Percentiles rank a stretch among this genome's conserved stretches.
Evolutionary conservation across 2,113 vertebrate genomes (phyloP).

Genomic region (Psammodynastes pulverulentus): DNA sequence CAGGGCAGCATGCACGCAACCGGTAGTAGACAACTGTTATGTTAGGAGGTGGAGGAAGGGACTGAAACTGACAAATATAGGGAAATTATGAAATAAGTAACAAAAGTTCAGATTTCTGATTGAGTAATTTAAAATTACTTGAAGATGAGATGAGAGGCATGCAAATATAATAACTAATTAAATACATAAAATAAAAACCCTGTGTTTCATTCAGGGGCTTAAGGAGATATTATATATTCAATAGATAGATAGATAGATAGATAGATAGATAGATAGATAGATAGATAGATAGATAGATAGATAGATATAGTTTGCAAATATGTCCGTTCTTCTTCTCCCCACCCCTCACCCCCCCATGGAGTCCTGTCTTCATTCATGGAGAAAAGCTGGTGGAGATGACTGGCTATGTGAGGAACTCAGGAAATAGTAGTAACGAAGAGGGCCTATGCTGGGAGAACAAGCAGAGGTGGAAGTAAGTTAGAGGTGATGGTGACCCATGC

Average conservation of each 20-base stretch:
- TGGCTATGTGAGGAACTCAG: background rate
- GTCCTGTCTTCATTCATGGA: background rate
- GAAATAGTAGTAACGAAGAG: background rate
- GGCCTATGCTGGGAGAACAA: background rate
- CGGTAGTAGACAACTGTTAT: background rate
- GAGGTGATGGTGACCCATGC: background rate
- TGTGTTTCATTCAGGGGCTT: background rate
- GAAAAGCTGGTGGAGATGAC: background rate
- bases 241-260: too few species aligned
- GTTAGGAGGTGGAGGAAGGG: background rate
- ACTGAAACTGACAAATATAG: background rate
- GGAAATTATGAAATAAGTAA: background rate
- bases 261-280: too few species aligned
- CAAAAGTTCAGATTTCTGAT: background rate
- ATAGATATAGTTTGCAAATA: background rate
- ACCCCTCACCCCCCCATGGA: background rate
- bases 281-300: too few species aligned
- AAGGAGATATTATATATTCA: too few species aligned
- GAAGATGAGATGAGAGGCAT: too few species aligned
- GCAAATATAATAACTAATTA: too few species aligned
- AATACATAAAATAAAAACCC: too few species aligned
- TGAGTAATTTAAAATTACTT: background rate
- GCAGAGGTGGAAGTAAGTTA: background rate
- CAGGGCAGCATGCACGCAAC: background rate
- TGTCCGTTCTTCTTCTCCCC: background rate